Evolutionary conservation across 2,797 vertebrate genomes (phyloP), one percentile per base, ranked within the genome.

Genomic region (Lagocephalus sceleratus): DNA sequence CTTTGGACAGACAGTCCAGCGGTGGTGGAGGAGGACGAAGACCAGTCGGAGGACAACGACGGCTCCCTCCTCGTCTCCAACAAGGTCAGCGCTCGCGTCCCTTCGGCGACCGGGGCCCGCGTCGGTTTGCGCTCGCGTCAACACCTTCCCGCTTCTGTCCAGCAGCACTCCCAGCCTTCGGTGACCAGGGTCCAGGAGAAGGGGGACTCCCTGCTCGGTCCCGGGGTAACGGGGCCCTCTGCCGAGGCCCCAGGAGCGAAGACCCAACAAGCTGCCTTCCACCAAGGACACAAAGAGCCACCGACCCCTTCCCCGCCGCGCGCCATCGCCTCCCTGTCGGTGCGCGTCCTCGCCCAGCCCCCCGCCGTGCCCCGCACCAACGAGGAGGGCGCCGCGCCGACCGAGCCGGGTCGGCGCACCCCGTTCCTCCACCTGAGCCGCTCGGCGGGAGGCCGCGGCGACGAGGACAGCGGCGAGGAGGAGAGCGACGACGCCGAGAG

Each of bases 251-350:
- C 32, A 35, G 78, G 57, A 53, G 46, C 54, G 2, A 55, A 73
- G 70, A 46, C 72, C 59, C 79, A 81, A 53, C 66, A 71, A 17
- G 43, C 76, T 42, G 51, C 67, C 43, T 76, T 77, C 63, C 78
- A 65, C 20, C 81, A 78, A 6, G 84, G 83, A 47, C 87, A 84
- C 3, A 88, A 89, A 48, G 87, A 91, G 51, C 81, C 82, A 2
- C 79, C 85, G 1, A 84, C 82, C 16, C 82, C 87, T 0, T 89
- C 89, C 43, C 90, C 91, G 23, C 86, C 88, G 1, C 87, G 89
- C 0, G 90, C 90, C 0, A 90, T 92, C 6, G 91, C 92, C 15
- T 93, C 91, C 15, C 75, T 92, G 43, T 92, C 91, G 0, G 91
- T 92, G 52, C 89, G 91, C 0, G 91, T 92, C 35, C 58, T 91